Conservation (phyloP, 2,888 invertebrate genomes). For the Dolichopus griseipennis region DNA sequence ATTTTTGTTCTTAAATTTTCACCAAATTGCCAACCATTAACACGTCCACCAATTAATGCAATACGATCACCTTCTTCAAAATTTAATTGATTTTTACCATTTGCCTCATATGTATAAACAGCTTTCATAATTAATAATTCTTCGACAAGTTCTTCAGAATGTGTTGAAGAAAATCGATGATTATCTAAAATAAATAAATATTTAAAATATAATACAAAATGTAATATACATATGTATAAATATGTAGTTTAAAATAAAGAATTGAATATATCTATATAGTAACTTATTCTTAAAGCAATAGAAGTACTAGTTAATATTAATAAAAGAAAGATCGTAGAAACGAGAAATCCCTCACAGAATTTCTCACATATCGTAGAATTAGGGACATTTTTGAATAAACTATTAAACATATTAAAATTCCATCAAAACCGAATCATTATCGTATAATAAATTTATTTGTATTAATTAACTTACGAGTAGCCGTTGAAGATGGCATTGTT, state of each 20-base stretch:
- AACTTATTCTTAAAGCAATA: no score
- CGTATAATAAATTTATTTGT: not conserved
- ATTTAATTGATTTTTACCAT: constrained; percentile 83
- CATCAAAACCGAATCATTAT: no score
- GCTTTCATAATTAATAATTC: constrained; percentile 75
- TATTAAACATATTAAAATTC: no score
- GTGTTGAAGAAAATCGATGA: constrained; percentile 12
- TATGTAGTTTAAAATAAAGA: no score
- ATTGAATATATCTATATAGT: no score
- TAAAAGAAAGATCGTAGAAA: no score
- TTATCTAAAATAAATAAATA: constrained; percentile 13
- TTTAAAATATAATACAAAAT: not conserved
- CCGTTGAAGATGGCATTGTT: constrained; percentile 47
- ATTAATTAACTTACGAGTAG: not conserved
- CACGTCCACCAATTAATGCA: constrained; percentile 78
- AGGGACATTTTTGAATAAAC: no score
- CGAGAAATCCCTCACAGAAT: no score
- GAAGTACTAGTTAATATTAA: no score
- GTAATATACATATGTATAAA: no score
- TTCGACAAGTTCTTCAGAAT: constrained; percentile 39
- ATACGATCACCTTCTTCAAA: constrained; percentile 87
- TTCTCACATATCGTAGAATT: no score
- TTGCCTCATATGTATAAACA: constrained; percentile 79
- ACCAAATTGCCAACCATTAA: constrained; percentile 96
- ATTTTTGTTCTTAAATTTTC: constrained; percentile 85